Conservation (phyloP, 2,888 invertebrate species). For the Scrobipalpa costella region DNA sequence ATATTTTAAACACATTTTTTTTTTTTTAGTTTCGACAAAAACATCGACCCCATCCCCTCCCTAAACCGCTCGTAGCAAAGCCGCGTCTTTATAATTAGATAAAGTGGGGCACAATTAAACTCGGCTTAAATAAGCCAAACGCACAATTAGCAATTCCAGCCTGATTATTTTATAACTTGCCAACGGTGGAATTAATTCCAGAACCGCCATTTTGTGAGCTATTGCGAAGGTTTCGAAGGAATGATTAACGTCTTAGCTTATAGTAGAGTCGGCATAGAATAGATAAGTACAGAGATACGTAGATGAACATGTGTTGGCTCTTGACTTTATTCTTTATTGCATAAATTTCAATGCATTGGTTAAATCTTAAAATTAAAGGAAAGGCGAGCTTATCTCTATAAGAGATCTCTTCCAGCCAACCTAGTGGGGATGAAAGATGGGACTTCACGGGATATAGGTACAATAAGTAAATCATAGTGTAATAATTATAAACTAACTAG, state of each 20-base stretch:
- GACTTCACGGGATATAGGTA: too few relatives aligned
- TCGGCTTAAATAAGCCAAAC: constrained; percentile 78
- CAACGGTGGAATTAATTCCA: constrained; percentile 32
- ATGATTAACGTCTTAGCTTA: neutral
- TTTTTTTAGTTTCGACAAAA: neutral
- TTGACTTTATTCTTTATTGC: neutral
- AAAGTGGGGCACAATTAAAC: constrained; percentile 76
- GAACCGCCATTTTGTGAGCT: constrained; percentile 19
- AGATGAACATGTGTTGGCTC: neutral
- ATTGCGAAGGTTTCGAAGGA: neutral
- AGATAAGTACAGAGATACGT: neutral
- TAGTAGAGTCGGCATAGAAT: neutral
- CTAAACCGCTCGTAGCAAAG: constrained; percentile 50
- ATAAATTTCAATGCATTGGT: too few relatives aligned
- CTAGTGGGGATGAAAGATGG: too few relatives aligned
- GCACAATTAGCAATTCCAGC: constrained; percentile 70
- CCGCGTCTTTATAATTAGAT: constrained; percentile 77
- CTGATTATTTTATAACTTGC: constrained; percentile 72
- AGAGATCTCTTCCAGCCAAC: too few relatives aligned
- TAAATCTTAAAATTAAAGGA: too few relatives aligned
- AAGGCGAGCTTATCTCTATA: too few relatives aligned
- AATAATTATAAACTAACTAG: too few relatives aligned
- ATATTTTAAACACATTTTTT: too few relatives aligned
- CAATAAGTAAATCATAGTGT: too few relatives aligned
- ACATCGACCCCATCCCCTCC: constrained; percentile 24